Conservation (phyloP, 2,888 invertebrate species). For the Odontocerum albicorne region DNA sequence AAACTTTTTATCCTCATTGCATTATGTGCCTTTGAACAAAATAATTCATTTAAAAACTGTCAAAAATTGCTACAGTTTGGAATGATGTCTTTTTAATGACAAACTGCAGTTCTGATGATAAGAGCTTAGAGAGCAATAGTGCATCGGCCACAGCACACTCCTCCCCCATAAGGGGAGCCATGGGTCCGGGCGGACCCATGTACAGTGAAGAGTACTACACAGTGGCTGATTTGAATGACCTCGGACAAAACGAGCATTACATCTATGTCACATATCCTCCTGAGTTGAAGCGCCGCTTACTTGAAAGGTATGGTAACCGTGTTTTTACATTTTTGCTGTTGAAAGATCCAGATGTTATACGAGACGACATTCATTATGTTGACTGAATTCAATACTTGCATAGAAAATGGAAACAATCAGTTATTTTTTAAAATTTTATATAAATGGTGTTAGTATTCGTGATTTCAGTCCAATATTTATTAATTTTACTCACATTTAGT, state of each 20-base stretch:
- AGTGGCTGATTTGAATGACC: conserved; percentile 54
- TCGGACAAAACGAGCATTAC: conserved; percentile 73
- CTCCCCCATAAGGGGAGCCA: conserved; percentile 61
- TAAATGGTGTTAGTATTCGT: too few relatives aligned
- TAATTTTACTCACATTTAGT: too few relatives aligned
- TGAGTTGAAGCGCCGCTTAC: conserved; percentile 77
- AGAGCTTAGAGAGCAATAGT: conserved; percentile 67
- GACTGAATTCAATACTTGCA: not conserved
- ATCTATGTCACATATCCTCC: conserved; percentile 89
- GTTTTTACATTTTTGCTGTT: conserved; percentile 43
- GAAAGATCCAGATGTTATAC: conserved; percentile 21
- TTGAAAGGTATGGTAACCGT: conserved; percentile 70
- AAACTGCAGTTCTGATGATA: conserved; percentile 70
- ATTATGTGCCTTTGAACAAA: too few relatives aligned
- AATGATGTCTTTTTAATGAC: too few relatives aligned
- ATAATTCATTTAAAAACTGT: too few relatives aligned
- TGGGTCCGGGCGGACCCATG: conserved; percentile 50
- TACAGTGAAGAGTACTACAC: conserved; percentile 47
- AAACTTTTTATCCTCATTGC: too few relatives aligned
- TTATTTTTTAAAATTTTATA: too few relatives aligned
- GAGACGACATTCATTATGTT: conserved; percentile 9
- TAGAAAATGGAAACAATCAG: not conserved
- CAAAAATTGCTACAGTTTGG: too few relatives aligned
- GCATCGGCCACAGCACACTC: conserved; percentile 69
- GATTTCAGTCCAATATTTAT: too few relatives aligned